phyloP scores from a whole-genome alignment of 2,797 vertebrate genomes.

The Amblyopsis hoosieri region DNA sequence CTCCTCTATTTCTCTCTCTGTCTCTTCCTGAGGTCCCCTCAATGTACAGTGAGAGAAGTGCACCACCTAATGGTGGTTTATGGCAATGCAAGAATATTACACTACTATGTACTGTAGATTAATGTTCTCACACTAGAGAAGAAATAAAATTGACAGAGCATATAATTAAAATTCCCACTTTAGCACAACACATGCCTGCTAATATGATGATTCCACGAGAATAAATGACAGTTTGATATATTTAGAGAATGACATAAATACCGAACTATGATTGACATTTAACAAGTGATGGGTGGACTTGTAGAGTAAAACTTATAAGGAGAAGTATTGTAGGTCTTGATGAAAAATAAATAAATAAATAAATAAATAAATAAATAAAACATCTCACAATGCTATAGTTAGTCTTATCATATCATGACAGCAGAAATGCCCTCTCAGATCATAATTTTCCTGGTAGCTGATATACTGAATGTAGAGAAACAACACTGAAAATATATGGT shows the following conservation, averaged over 20 bases:
- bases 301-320: background rate
- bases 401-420: too few relatives aligned
- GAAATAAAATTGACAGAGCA: conserved; percentile 17
- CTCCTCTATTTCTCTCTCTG: conserved; percentile 22
- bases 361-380: too few relatives aligned
- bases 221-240: background rate
- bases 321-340: background rate
- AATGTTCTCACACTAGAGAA: conserved; percentile 1
- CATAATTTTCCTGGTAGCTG: too few relatives aligned
- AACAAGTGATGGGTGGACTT: too few relatives aligned
- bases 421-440: too few relatives aligned
- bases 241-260: background rate
- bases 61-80: conserved; percentile 78
- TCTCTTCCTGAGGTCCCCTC: conserved; percentile 53
- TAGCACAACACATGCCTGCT: too few relatives aligned
- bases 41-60: conserved; percentile 76
- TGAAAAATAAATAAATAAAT: too few relatives aligned
- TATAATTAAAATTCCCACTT: conserved; percentile 7
- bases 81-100: conserved; percentile 26
- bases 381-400: too few relatives aligned
- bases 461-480: too few relatives aligned
- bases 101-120: conserved; percentile 6
- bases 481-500: background rate
- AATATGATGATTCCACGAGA: background rate
- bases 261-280: too few relatives aligned